These are phyloP conservation scores for Saturnia pavonia DNA, from an alignment of 2,888 invertebrate genomes.

Conservation along the genomic window DNA sequence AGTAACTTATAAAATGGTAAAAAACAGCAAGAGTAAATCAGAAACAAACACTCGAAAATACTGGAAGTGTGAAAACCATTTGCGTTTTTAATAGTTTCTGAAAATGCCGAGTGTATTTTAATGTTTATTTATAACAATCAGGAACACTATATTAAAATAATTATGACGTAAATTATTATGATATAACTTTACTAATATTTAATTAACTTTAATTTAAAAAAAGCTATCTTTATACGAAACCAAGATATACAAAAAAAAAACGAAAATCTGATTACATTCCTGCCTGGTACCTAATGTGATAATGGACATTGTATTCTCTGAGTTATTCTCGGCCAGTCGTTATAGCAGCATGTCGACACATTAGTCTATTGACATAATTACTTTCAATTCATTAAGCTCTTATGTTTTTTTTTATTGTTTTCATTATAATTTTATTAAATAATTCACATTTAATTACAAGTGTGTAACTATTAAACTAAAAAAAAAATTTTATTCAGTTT, in stretches of 20 bases:
- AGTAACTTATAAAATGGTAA: background rate
- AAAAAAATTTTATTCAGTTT: no score
- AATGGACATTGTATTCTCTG: conserved; percentile 38
- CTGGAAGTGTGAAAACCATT: background rate
- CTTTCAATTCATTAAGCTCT: conserved; percentile 55
- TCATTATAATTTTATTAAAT: background rate
- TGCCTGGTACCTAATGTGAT: conserved; percentile 50
- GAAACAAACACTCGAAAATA: background rate
- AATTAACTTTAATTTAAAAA: background rate
- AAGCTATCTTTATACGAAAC: background rate
- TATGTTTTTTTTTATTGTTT: conserved; percentile 22
- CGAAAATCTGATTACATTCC: conserved; percentile 17
- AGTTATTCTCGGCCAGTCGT: conserved; percentile 5
- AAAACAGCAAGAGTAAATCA: background rate
- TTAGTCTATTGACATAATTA: conserved; percentile 58
- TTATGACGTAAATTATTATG: no score
- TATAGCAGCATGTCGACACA: conserved; percentile 40
- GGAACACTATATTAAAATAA: background rate
- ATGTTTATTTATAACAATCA: background rate
- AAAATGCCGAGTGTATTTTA: background rate
- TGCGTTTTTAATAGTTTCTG: background rate
- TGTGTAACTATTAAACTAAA: background rate
- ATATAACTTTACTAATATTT: no score
- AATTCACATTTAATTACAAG: background rate
- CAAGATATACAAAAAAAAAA: background rate